Conservation (phyloP, 1,140 invertebrate genomes). For the Sycophila sp. region DNA sequence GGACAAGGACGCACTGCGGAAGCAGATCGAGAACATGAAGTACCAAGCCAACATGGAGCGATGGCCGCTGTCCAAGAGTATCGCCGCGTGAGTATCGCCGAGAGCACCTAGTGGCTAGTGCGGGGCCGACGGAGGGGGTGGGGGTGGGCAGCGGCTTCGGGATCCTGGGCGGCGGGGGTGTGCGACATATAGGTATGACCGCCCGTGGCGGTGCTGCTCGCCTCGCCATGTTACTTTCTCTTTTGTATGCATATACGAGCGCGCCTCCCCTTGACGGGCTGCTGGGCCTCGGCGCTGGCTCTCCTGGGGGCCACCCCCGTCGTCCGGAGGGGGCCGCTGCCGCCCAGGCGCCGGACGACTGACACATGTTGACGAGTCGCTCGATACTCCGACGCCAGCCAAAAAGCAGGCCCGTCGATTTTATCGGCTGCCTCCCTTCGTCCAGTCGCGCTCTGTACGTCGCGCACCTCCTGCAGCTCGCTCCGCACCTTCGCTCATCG, state of each 20-base stretch:
- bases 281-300: no score
- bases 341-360: neutral
- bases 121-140: no score
- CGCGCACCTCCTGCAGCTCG: neutral
- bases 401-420: no score
- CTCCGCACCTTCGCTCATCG: neutral
- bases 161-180: no score
- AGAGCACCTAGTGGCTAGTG: neutral
- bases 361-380: slow-evolving; percentile 28
- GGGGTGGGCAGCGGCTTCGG: no score
- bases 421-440: no score
- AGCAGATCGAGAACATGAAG: slow-evolving; percentile 97
- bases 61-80: slow-evolving; percentile 93
- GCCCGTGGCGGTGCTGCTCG: neutral
- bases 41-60: slow-evolving; percentile 95
- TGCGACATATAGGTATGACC: no score
- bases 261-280: neutral
- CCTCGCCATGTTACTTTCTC: slow-evolving; percentile 17
- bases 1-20: slow-evolving; percentile 96
- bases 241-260: no score
- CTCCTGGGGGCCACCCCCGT: no score
- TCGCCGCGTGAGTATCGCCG: slow-evolving; percentile 85
- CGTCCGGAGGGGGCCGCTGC: neutral
- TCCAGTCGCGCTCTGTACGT: neutral
- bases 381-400: neutral